Conservation (phyloP, 2,797 vertebrate species). For the Acipenser oxyrinchus region DNA sequence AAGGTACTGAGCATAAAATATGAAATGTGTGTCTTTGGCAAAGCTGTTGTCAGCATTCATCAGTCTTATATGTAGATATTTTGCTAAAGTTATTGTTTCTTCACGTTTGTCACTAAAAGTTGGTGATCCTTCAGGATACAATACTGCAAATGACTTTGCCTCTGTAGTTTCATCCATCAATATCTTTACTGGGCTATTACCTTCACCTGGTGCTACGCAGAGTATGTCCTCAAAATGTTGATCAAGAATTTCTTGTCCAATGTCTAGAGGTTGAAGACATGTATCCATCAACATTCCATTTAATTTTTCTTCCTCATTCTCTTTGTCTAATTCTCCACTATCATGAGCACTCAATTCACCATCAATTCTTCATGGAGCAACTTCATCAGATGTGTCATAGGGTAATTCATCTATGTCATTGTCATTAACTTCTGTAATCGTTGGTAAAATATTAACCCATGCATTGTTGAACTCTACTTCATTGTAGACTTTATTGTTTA, state of each 20-base stretch:
- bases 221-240: slow-evolving; percentile 22
- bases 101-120: slow-evolving; percentile 14
- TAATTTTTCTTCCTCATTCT: background rate
- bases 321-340: background rate
- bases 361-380: background rate
- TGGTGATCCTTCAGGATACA: slow-evolving; percentile 14
- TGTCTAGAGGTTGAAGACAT: slow-evolving; percentile 18
- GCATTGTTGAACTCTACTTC: slow-evolving; percentile 15
- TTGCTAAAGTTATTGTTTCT: slow-evolving; percentile 11
- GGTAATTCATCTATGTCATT: background rate
- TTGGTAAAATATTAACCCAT: slow-evolving; percentile 15
- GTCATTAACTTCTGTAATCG: background rate
- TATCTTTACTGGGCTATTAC: slow-evolving; percentile 18
- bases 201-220: slow-evolving; percentile 20
- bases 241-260: slow-evolving; percentile 20
- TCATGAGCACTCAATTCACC: background rate
- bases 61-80: slow-evolving; percentile 19
- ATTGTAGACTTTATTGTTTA: slow-evolving; percentile 12
- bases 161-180: slow-evolving; percentile 17
- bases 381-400: background rate
- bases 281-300: slow-evolving; percentile 19
- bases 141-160: slow-evolving; percentile 21
- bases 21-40: slow-evolving; percentile 18
- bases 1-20: slow-evolving; percentile 25
- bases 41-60: slow-evolving; percentile 26